Percentiles rank a stretch among this genome's conserved stretches.
phyloP scores from a whole-genome alignment of 2,888 invertebrate genomes.

The Conops quadrifasciatus region DNA sequence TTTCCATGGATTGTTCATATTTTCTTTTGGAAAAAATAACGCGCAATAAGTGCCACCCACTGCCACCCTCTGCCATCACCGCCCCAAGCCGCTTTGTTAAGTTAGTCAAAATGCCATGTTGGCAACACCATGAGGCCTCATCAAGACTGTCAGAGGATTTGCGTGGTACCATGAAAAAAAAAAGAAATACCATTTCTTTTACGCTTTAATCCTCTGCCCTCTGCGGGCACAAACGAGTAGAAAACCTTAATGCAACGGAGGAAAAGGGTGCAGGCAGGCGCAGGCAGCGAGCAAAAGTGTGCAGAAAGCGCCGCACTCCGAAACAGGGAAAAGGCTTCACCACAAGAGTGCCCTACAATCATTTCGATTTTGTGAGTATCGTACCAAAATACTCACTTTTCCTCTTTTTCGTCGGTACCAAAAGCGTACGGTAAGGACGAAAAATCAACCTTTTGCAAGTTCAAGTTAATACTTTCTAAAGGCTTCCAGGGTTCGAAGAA shows the following conservation, averaged over 20 bases:
- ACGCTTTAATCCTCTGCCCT: background rate
- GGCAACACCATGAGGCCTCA: background rate
- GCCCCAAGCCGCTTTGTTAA: background rate
- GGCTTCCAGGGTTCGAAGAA: too few species aligned
- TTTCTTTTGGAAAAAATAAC: background rate
- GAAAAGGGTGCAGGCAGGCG: background rate
- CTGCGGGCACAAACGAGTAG: background rate
- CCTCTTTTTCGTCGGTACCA: too few species aligned
- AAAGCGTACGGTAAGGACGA: too few species aligned
- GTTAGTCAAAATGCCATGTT: background rate
- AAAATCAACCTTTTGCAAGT: too few species aligned
- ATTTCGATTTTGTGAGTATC: too few species aligned
- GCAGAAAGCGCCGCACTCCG: background rate
- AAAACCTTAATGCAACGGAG: too few species aligned
- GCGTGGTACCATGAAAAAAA: constrained; percentile 7
- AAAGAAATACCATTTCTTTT: background rate
- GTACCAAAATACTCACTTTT: too few species aligned
- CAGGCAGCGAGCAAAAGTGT: background rate
- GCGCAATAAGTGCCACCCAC: background rate
- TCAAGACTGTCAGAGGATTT: constrained; percentile 7
- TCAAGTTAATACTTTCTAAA: too few species aligned
- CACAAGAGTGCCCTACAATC: too few species aligned
- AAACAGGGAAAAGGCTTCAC: background rate
- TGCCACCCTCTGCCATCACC: background rate
- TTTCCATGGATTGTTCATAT: background rate